Evolutionary conservation across 2,888 invertebrate genomes (phyloP), one percentile per base, ranked within the genome.

Genomic region (Mayetiola destructor): DNA sequence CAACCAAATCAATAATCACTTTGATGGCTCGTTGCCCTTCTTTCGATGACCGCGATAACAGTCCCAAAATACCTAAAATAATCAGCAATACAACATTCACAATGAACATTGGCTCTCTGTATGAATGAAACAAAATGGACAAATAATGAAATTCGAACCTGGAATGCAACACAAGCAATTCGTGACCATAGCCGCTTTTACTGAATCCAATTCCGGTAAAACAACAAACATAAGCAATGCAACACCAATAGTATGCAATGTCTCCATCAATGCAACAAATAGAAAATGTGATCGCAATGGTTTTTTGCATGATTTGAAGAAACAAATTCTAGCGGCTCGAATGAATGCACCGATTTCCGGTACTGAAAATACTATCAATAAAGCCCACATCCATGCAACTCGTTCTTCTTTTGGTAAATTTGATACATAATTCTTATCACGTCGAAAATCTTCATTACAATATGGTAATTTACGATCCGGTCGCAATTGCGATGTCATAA

Each of bases 151-250:
- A 14, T 39, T 72, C 58, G 82, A 73, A 18, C 86, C 87, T 2
- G 97, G 97, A 40, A 95, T 77, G 64, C 96, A 84, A 69, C 94
- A 95, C 57, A 96, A 80, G 65, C 94, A 94, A 70, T 94, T 95
- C 27, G 94, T 94, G 62, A 97, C 75, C 91, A 95, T 94, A 36
- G 93, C 90, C 40, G 93, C 95, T 70, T 92, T 90, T 57, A 95
- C 85, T 5, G 92, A 90, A 71, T 97, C 94, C 63, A 96, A 72
- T 67, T 91, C 86, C 0, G 97, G 96, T 55, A 97, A 76, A 53
- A 96, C 82, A 60, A 84, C 81, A 70, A 93, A 91, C 65, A 92
- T 84, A 62, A 97, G 77, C 39, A 95, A 70, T 0, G 86, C 89
- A 62, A 93, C 73, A 30, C 97, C 97, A 59, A 90, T 75, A 0